A percentile compares a stretch with the other conserved stretches of the same genome.
phyloP scores from a whole-genome alignment of 1,140 invertebrate genomes.

The Oryctes rhinoceros region DNA sequence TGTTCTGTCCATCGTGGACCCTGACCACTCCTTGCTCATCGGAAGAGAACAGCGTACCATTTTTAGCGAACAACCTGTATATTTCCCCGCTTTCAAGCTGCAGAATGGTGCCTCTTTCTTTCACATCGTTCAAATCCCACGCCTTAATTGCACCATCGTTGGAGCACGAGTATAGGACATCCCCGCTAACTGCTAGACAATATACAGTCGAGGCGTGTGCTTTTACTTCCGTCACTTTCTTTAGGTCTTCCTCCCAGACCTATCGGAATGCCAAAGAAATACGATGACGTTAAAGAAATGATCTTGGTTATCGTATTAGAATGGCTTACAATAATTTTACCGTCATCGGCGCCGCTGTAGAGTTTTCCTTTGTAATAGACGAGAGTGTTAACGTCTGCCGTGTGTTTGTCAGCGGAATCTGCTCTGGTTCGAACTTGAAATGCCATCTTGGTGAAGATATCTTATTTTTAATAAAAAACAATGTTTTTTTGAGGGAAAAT shows the following conservation, averaged over 20 bases:
- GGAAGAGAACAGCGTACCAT: constrained; percentile 16
- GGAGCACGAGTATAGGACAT: constrained; percentile 62
- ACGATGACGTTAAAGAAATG: background rate
- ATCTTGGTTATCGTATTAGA: background rate
- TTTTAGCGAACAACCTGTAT: background rate
- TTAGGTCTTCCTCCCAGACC: constrained; percentile 62
- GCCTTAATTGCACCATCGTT: constrained; percentile 63
- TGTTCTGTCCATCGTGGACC: constrained; percentile 6
- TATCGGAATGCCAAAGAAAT: constrained; percentile 10
- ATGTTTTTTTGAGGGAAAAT: no score
- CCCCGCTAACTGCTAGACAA: constrained; percentile 56
- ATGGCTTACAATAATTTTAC: constrained; percentile 61
- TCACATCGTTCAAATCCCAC: constrained; percentile 58
- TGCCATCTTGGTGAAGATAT: constrained; percentile 49
- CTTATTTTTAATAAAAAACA: no score
- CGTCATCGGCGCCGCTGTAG: constrained; percentile 63
- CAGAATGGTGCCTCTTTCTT: constrained; percentile 52
- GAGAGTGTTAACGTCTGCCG: constrained; percentile 60
- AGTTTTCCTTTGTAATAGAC: constrained; percentile 59
- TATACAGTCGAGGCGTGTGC: constrained; percentile 62
- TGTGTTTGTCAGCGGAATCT: constrained; percentile 59
- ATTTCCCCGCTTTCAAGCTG: constrained; percentile 48
- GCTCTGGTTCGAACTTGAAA: constrained; percentile 53
- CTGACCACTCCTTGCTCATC: constrained; percentile 37
- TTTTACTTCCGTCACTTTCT: constrained; percentile 59